These are phyloP conservation scores for Salvelinus alpinus DNA, from an alignment of 2,113 vertebrate species.

Conservation along the genomic window DNA sequence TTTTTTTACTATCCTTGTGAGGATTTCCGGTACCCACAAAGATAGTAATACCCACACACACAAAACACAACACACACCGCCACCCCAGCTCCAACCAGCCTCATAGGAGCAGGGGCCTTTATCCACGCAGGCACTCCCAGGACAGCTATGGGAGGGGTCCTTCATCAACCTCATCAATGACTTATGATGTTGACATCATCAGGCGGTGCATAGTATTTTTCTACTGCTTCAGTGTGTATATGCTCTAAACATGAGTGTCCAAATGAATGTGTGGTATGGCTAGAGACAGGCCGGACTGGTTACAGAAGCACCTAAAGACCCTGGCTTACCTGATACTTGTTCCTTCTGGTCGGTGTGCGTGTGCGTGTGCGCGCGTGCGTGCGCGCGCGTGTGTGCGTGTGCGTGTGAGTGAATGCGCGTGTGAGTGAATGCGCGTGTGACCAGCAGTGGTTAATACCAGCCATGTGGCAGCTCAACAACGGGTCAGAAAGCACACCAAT, in stretches of 20 bases:
- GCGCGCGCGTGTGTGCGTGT: background rate
- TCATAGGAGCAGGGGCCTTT: background rate
- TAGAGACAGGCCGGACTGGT: slow-evolving; percentile 2
- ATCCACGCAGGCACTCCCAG: background rate
- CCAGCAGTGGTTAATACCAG: slow-evolving; percentile 4
- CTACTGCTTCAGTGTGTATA: slow-evolving; percentile 38
- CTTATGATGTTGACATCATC: slow-evolving; percentile 31
- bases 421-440: background rate
- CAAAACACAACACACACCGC: slow-evolving; percentile 25
- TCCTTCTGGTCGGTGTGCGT: background rate
- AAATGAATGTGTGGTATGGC: slow-evolving; percentile 1
- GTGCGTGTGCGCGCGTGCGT: background rate
- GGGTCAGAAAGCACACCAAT: background rate
- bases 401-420: background rate
- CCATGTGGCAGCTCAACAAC: slow-evolving; percentile 12
- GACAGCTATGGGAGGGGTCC: slow-evolving; percentile 3
- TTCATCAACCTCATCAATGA: slow-evolving; percentile 4
- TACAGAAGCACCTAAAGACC: slow-evolving; percentile 50
- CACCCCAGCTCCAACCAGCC: slow-evolving; percentile 29
- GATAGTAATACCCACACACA: slow-evolving; percentile 18
- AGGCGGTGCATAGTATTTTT: slow-evolving; percentile 38
- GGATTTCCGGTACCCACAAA: background rate
- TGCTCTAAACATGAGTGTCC: slow-evolving; percentile 40
- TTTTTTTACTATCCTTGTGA: too few species aligned
- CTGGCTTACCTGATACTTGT: background rate